Conservation (phyloP, 2,888 invertebrate species). For the Phytoseiulus persimilis region DNA sequence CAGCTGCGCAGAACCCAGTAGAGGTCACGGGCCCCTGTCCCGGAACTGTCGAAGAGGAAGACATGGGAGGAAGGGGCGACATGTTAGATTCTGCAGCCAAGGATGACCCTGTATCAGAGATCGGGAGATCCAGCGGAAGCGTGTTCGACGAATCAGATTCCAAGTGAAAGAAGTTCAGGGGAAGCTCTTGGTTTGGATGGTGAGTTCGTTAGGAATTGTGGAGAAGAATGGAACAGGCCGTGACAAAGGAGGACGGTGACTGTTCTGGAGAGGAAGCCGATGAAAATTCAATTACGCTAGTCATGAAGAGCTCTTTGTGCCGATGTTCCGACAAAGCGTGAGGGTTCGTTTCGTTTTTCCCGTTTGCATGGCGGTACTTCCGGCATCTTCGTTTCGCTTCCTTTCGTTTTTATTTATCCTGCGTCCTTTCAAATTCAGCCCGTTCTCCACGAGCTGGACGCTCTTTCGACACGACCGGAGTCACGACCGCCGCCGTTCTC, state of each 20-base stretch:
- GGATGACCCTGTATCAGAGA: background rate
- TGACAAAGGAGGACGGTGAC: background rate
- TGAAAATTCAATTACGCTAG: background rate
- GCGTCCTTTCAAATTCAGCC: background rate
- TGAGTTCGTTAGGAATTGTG: background rate
- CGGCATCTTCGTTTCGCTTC: background rate
- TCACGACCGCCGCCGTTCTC: background rate
- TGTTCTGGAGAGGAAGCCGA: background rate
- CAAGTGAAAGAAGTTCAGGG: background rate
- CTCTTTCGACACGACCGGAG: background rate
- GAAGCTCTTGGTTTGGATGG: background rate
- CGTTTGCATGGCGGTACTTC: background rate
- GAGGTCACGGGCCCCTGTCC: background rate
- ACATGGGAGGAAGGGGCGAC: background rate
- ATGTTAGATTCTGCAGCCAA: background rate
- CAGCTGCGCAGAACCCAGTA: background rate
- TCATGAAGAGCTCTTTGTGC: background rate
- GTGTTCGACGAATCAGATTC: background rate
- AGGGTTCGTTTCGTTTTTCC: background rate
- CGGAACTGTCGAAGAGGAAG: background rate
- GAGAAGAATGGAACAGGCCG: background rate
- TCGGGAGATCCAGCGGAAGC: background rate
- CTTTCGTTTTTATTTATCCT: background rate
- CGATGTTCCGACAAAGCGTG: background rate
- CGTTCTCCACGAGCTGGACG: background rate